Evolutionary conservation across 1,140 invertebrate genomes (phyloP), one percentile per base, ranked within the genome.

Genomic region (Trichoplusia ni): DNA sequence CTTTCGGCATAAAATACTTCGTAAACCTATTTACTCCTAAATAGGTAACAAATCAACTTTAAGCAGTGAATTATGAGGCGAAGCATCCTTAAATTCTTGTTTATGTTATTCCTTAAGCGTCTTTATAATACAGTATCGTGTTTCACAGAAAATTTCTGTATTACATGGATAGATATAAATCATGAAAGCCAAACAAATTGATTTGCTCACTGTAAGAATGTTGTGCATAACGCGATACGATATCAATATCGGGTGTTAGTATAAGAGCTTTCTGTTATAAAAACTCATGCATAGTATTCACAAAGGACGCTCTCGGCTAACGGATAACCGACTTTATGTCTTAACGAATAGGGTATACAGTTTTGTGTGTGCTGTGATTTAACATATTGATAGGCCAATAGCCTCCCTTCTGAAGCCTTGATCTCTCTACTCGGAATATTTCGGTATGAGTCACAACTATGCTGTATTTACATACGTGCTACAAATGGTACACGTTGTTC

Each of bases 401-500:
- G 64, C 74, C 74, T 68, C 69, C 56, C 72, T 67, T 60, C 59
- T 37, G 69, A 62, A 67, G 58, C 71, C 74, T 77, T 77, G 74
- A 71, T 71, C 69, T 77, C 69, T 51, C 54, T 65, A 62, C 64
- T 69, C 61, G 61, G 54, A 63, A 69, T 65, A 67, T 67, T 67
- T 62, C 27, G 53, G 56, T 31, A 40, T 73, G 71, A 76, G 19
- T 76, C 74, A 76, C 54, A 64, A 59, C 54, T 53, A 60, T 61
- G 54, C 29, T 56, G 38, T 49, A 61, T 65, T 49, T 65, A 47
- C 49, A 68, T 63, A 58, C 46, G 19, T 49, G 27, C 49, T 44
- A 58, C 51, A 44, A 58, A 58, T 44, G 38, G 25, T 42, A 56
- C 11, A 37, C n/a, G 40, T 21, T 38, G 8, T 11, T 44, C 8